Conservation (phyloP, 2,113 vertebrate species). For the Festucalex cinctus region DNA sequence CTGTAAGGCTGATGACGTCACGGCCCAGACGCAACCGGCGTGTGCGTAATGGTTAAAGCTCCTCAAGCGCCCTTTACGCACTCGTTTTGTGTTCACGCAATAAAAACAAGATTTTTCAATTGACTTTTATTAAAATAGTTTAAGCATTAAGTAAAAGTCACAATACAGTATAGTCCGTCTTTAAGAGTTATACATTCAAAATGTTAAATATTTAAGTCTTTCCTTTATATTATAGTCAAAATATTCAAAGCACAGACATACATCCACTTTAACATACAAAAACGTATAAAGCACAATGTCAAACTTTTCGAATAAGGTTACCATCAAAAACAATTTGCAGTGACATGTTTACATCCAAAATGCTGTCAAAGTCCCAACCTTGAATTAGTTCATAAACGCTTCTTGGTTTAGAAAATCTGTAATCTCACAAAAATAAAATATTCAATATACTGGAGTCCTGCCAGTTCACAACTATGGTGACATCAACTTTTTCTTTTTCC, state of each 20-base stretch:
- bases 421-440: conserved; percentile 24
- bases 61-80: not conserved
- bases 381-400: not conserved
- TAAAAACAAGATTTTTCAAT: not conserved
- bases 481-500: conserved; percentile 66
- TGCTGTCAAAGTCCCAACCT: conserved; percentile 13
- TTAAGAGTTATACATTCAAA: conserved; percentile 16
- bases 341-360: conserved; percentile 28
- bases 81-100: not conserved
- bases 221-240: conserved; percentile 8
- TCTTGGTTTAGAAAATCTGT: conserved; percentile 19
- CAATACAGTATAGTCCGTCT: conserved; percentile 24
- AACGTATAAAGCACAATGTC: conserved; percentile 52
- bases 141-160: conserved; percentile 55
- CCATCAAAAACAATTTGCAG: conserved; percentile 42
- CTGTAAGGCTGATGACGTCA: conserved; percentile 66
- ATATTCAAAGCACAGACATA: conserved; percentile 18
- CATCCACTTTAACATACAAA: conserved; percentile 47
- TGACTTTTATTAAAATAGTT: conserved; percentile 63
- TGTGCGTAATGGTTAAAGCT: conserved; percentile 13
- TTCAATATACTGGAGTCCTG: conserved; percentile 4
- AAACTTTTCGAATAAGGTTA: conserved; percentile 18
- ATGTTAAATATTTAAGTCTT: not conserved
- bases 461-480: conserved; percentile 24
- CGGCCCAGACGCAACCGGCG: conserved; percentile 41